Evolutionary conservation across 1,140 invertebrate species (phyloP), one percentile per base, ranked within the genome.

Genomic region (Medauroidea extradentata): DNA sequence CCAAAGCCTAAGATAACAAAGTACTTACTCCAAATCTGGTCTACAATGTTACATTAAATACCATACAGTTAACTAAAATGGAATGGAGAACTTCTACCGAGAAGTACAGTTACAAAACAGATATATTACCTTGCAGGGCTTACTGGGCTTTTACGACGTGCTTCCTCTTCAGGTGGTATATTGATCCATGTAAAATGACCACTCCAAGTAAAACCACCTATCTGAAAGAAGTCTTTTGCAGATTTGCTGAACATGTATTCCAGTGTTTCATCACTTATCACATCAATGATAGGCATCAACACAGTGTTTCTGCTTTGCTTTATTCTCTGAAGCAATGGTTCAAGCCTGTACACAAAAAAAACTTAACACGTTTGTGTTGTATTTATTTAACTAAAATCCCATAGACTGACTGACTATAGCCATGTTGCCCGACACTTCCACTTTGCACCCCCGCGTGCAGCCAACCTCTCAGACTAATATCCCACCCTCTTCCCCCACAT

Each of bases 281-380:
- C 89, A 76, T 98, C 94, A 63, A 97, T 96, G 51, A 95, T 90
- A 2, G 95, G 95, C 65, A 94, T 92, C 34, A 96, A 72, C 13
- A 96, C 91, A 13, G 86, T 83, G 16, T 81, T 84, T 1, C 81
- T 75, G 41, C 94, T 89, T 63, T 94, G 84, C 69, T 87, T 85
- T 60, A 96, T 90, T 59, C 92, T 77, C 61, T 88, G 80, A 43
- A 98, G 75, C 44, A 98, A 73, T 2, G 95, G 95, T 71, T 96
- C 88, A 55, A 95, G 78, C 86, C 85, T 76, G 11, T 34, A 14
- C 18, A 56, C 16, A 9, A 51, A 18, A 62, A 29, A 64, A 65
- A 41, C 42, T 46, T 50, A 53, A n/a, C n/a, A n/a, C n/a, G n/a
- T n/a, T n/a, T n/a, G n/a, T n/a, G n/a, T n/a, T n/a, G n/a, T n/a